Evolutionary conservation across 1,140 invertebrate genomes (phyloP), one percentile per base, ranked within the genome.

Genomic region (Elysia chlorotica): DNA sequence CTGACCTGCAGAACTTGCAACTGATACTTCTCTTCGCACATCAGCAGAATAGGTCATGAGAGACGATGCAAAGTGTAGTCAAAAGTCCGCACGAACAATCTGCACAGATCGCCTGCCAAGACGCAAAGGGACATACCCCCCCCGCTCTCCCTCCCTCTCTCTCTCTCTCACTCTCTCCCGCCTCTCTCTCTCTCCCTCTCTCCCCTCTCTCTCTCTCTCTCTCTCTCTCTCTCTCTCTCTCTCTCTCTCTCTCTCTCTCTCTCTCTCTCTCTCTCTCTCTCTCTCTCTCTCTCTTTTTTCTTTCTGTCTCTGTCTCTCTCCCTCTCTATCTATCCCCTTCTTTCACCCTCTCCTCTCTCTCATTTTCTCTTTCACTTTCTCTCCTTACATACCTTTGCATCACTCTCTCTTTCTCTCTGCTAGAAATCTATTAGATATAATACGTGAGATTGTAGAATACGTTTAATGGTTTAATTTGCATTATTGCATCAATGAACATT

Each of bases 191-290:
- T 68, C 37, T 68, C 35, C 41, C 33, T 66, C 65, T 23, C 10
- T 59, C 28, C n/a, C 30, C 36, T 48, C 23, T 68, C 65, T 35
- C 30, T 65, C 63, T 65, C 30, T 65, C 63, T 65, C 30, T 65
- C 63, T 65, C 30, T 68, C 65, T 68, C 37, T 53, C 38, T 68
- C 37, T 66, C 65, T 66, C 33, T 66, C 65, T 37, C 33, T 37
- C 65, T 38, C 35, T 66, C 30, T 38, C 4, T 38, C 38, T 68
- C 21, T 68, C 65, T 68, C 37, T 68, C 35, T 66, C 33, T 66
- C 65, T 66, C 33, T 66, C 65, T 66, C 33, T 66, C 65, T 66
- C 38, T 53, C 65, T 53, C 33, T 65, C 63, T 36, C 33, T 37
- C 31, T 14, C 19, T 63, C 10, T 30, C 61, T 63, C 61, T 63